These are phyloP conservation scores for Celastrina argiolus DNA, from an alignment of 2,888 invertebrate genomes.

Conservation along the genomic window DNA sequence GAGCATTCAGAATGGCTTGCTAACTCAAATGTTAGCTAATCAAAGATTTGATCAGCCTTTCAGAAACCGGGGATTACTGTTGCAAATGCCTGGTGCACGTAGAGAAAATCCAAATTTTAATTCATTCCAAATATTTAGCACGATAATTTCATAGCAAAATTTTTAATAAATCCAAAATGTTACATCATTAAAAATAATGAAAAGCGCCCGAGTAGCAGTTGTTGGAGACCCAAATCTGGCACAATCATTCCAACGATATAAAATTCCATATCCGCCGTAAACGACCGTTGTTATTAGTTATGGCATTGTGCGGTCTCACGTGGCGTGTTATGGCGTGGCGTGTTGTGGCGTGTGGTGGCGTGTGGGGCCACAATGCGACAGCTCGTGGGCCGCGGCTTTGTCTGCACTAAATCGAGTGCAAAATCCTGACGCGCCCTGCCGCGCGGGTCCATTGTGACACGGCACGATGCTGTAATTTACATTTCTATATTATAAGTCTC, in stretches of 20 bases:
- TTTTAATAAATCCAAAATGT: background rate
- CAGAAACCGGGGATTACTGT: too few relatives aligned
- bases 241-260: background rate
- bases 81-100: too few relatives aligned
- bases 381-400: conserved; percentile 9
- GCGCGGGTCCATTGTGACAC: background rate
- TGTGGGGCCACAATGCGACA: background rate
- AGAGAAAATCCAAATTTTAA: background rate
- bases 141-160: background rate
- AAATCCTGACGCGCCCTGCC: background rate
- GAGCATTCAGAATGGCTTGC: too few relatives aligned
- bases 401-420: background rate
- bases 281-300: background rate
- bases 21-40: too few relatives aligned
- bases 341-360: background rate
- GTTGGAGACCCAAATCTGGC: background rate
- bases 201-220: background rate
- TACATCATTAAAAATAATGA: background rate
- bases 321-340: background rate
- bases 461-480: background rate
- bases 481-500: background rate
- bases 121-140: background rate
- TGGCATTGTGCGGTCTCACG: background rate
- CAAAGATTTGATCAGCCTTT: too few relatives aligned
- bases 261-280: background rate